Evolutionary conservation across 1,140 invertebrate genomes (phyloP).

Genomic region (Calliopsis andreniformis): DNA sequence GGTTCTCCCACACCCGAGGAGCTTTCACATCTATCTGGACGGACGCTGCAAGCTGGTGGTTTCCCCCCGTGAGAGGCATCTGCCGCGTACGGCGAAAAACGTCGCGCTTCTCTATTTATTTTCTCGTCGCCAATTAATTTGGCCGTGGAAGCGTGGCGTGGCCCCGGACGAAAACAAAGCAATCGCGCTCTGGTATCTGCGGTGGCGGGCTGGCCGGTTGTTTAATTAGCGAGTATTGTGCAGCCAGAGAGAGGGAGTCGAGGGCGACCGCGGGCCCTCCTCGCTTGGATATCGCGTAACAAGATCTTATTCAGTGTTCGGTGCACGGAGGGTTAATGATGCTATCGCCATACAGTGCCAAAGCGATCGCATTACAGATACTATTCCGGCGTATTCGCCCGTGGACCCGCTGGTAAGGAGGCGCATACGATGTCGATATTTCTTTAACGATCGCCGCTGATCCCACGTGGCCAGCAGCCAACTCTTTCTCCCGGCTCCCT

Average conservation of each 20-base stretch:
- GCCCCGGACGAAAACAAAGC: conserved; percentile 79
- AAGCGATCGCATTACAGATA: conserved; percentile 80
- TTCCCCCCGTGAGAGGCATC: conserved; percentile 18
- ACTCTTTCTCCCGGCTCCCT: background rate
- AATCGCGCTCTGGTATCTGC: conserved; percentile 79
- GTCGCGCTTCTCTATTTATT: conserved; percentile 70
- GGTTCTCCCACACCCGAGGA: too few relatives aligned
- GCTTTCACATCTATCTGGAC: background rate
- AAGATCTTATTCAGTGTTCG: conserved; percentile 80
- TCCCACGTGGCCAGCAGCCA: conserved; percentile 53
- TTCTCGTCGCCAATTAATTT: conserved; percentile 79
- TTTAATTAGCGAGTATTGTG: conserved; percentile 81
- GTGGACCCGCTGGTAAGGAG: conserved; percentile 56
- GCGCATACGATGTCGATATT: conserved; percentile 71
- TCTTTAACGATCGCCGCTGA: conserved; percentile 69
- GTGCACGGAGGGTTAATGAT: conserved; percentile 79
- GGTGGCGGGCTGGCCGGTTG: conserved; percentile 73
- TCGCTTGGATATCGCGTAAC: conserved; percentile 76
- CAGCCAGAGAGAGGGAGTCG: conserved; percentile 51
- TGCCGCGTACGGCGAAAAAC: conserved; percentile 27
- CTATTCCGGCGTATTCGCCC: conserved; percentile 68
- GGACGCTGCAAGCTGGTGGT: background rate
- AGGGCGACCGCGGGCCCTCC: conserved; percentile 47
- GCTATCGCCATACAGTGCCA: conserved; percentile 81
- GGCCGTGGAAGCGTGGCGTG: conserved; percentile 71